phyloP scores from a whole-genome alignment of 2,888 invertebrate genomes.

The Tigriopus californicus region DNA sequence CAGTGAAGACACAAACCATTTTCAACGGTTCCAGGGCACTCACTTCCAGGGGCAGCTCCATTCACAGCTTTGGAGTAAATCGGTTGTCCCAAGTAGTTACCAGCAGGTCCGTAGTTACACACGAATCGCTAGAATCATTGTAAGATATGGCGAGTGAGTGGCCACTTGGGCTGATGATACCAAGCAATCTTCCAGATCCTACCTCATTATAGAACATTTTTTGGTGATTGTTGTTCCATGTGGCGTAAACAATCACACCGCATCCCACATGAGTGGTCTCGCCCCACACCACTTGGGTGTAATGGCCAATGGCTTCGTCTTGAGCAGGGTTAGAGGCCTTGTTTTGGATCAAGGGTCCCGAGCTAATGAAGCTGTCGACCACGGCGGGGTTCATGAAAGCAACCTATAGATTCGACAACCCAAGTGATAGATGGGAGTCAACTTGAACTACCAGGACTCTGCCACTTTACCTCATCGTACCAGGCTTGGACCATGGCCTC shows the following conservation, averaged over 20 bases:
- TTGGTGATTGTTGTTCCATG: no score
- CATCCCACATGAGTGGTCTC: not conserved
- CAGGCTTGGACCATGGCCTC: not conserved
- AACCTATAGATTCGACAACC: not conserved
- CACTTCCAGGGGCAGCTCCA: not conserved
- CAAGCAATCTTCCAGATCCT: no score
- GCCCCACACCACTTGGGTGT: not conserved
- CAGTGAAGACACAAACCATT: not conserved
- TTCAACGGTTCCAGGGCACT: not conserved
- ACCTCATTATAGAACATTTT: no score
- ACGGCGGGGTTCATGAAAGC: not conserved
- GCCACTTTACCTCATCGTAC: not conserved
- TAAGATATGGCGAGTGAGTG: no score
- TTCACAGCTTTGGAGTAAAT: not conserved
- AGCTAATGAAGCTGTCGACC: not conserved
- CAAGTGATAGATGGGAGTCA: no score
- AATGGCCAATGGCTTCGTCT: not conserved
- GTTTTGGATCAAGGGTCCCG: no score
- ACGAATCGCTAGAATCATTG: not conserved
- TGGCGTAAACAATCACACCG: not conserved
- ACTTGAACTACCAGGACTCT: no score
- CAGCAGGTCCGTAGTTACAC: not conserved
- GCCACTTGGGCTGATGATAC: no score
- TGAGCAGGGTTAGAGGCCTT: no score
- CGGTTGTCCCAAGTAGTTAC: not conserved